Conservation (phyloP, 2,888 invertebrate genomes). For the Dasypolia templi region DNA sequence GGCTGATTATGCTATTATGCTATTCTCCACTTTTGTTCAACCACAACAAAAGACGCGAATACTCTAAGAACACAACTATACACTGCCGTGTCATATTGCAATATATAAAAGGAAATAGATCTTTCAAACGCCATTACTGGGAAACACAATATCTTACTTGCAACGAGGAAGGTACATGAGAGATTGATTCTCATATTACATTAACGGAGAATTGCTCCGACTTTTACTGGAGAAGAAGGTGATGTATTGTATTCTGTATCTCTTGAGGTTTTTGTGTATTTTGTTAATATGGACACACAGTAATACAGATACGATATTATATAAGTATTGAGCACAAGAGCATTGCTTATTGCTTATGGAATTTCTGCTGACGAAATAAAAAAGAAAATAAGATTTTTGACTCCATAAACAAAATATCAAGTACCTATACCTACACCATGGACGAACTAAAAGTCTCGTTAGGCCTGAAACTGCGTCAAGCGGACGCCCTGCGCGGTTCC, state of each 20-base stretch:
- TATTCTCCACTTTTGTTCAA: neutral
- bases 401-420: too few species aligned
- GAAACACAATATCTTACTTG: constrained; percentile 65
- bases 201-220: constrained; percentile 3
- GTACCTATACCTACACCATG: too few species aligned
- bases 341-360: too few species aligned
- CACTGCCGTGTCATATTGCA: constrained; percentile 53
- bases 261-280: neutral
- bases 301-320: too few species aligned
- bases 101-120: constrained; percentile 53
- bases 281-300: too few species aligned
- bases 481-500: too few species aligned
- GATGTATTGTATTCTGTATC: neutral
- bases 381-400: too few species aligned
- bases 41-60: constrained; percentile 1
- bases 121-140: constrained; percentile 60
- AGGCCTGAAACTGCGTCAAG: too few species aligned
- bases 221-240: neutral
- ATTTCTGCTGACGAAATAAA: too few species aligned
- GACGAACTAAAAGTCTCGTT: too few species aligned
- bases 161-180: constrained; percentile 21
- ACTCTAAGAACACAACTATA: neutral
- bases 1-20: too few species aligned
- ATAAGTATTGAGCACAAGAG: too few species aligned
- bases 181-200: constrained; percentile 41